These are phyloP conservation scores for Pseudomyrmex pallidus DNA, from an alignment of 1,140 invertebrate species.

Conservation along the genomic window DNA sequence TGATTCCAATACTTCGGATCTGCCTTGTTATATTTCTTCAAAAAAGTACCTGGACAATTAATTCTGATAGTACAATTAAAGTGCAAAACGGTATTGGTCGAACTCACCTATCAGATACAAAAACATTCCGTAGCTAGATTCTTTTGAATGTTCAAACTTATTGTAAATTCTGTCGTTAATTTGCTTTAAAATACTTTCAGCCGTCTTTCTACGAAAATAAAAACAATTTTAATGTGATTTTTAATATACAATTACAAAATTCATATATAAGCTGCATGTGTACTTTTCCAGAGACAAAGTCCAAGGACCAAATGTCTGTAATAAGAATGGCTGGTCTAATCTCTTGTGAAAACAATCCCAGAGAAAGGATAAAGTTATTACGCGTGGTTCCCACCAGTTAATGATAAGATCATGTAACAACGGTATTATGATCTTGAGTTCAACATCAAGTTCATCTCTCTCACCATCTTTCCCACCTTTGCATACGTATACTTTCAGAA, in stretches of 20 bases:
- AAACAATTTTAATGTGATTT: not conserved
- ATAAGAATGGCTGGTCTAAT: constrained; percentile 83
- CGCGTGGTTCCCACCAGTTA: constrained; percentile 82
- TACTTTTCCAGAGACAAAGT: constrained; percentile 82
- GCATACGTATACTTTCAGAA: constrained; percentile 80
- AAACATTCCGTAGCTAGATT: constrained; percentile 84
- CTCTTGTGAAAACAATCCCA: constrained; percentile 85
- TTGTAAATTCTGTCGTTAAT: constrained; percentile 78
- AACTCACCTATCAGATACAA: constrained; percentile 81
- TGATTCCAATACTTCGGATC: constrained; percentile 84
- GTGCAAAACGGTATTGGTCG: not conserved
- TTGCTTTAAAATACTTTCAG: constrained; percentile 82
- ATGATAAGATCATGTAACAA: constrained; percentile 79
- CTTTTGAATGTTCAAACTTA: constrained; percentile 75
- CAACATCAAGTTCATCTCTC: constrained; percentile 81
- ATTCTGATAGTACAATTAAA: not conserved
- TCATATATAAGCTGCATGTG: constrained; percentile 32
- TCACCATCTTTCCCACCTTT: constrained; percentile 80
- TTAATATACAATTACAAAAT: constrained; percentile 29
- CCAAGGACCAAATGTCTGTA: constrained; percentile 81
- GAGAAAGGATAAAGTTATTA: constrained; percentile 80
- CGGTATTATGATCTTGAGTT: constrained; percentile 81
- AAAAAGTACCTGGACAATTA: constrained; percentile 78
- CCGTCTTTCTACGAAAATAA: constrained; percentile 79
- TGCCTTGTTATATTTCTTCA: constrained; percentile 75